Evolutionary conservation across 2,113 vertebrate genomes (phyloP), one percentile per base, ranked within the genome.

Genomic region (Anarrhichthys ocellatus): DNA sequence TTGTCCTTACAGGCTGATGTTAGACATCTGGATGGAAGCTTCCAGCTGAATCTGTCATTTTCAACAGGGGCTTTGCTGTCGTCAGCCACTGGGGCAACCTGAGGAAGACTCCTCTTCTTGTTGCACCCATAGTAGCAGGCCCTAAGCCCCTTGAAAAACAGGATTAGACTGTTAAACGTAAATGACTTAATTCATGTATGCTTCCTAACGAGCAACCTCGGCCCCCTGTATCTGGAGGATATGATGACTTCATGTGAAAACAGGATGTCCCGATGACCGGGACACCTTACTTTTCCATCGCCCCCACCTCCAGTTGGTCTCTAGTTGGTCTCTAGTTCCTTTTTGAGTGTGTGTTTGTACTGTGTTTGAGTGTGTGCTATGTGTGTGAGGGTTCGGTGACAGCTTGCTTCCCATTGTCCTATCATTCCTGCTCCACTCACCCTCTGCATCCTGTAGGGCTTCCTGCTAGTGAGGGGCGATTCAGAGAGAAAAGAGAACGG

Each of bases 351-450:
- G 73, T 48, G 63, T 58, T 14, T 70, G 44, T 46, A 4, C 63
- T 54, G 22, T 62, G 46, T 58, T 58, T 68, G 59, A 38, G 78
- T 81, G 72, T 58, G 69, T 61, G 78, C 40, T 78, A n/a, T 74
- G 76, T 54, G 82, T 63, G 78, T 76, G 70, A 84, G 50, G 79
- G 79, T 82, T 87, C 78, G 62, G 90, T 93, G 92, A 95, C 92
- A 91, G 92, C 91, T 90, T 87, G 89, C 90, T 94, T 95, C 94
- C 94, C 93, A 93, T 94, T 94, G 93, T 96, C 93, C 94, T 95
- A 94, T 95, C 94, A 93, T 91, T 93, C 93, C 87, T 85, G 90
- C 84, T 87, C 83, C 94, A 93, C 91, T 92, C 93, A 90, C 76
- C 84, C 82, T 91, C 89, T 72, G 86, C 93, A 94, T 96, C 95